A percentile compares a stretch with the other conserved stretches of the same genome.
These are phyloP conservation scores for Thamnophis elegans DNA, from an alignment of 2,797 vertebrate genomes.

Conservation along the genomic window DNA sequence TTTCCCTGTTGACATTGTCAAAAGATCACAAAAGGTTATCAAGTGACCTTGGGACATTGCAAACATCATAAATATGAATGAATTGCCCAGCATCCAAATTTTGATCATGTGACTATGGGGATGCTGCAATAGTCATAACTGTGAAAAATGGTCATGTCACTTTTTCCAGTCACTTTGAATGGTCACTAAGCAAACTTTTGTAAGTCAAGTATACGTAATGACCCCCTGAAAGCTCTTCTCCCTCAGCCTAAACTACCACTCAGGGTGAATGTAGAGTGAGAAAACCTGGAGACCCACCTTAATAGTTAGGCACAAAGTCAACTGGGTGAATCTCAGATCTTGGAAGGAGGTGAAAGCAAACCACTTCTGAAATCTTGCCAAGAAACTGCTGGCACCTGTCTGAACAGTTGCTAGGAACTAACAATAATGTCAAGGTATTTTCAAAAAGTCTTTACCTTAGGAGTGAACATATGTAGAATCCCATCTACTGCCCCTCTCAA, in stretches of 20 bases:
- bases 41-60: background rate
- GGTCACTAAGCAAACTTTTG: background rate
- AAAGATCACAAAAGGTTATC: background rate
- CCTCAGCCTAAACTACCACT: background rate
- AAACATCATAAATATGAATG: background rate
- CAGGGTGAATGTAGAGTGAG: background rate
- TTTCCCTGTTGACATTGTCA: background rate
- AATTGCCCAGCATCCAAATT: background rate
- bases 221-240: background rate
- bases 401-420: background rate
- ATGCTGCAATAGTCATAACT: background rate
- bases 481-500: conserved; percentile 89
- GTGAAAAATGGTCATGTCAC: background rate
- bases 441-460: conserved; percentile 78
- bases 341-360: background rate
- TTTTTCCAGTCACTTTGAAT: background rate
- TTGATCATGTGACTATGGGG: background rate
- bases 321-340: background rate
- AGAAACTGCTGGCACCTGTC: background rate
- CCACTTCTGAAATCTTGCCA: background rate
- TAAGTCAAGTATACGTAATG: background rate
- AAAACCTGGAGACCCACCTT: no score
- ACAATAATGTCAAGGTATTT: background rate
- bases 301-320: background rate
- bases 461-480: conserved; percentile 95